Conservation (phyloP, 2,888 invertebrate species). For the Tillus elongatus region DNA sequence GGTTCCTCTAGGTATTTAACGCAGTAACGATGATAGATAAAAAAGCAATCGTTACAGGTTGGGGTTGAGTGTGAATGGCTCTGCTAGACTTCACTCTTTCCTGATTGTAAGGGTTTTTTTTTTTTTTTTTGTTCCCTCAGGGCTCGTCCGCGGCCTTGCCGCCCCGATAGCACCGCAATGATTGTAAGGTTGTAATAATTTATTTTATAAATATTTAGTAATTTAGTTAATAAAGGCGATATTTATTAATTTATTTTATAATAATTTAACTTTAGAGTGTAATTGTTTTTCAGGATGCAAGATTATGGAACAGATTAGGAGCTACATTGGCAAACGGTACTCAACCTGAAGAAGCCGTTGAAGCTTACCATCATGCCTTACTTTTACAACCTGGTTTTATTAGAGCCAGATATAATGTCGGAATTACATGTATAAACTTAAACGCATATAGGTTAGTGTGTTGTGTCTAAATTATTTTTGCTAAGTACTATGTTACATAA, state of each 20-base stretch:
- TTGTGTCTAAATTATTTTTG: no score
- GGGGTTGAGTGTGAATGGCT: no score
- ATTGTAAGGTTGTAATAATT: slow-evolving; percentile 1
- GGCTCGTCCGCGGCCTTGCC: background rate
- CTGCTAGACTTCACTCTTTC: no score
- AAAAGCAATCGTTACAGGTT: no score
- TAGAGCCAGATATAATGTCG: slow-evolving; percentile 93
- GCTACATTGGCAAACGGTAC: slow-evolving; percentile 95
- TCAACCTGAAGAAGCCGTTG: slow-evolving; percentile 89
- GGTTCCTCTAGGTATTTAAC: no score
- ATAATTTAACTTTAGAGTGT: background rate
- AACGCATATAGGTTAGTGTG: slow-evolving; percentile 61
- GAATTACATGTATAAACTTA: slow-evolving; percentile 94
- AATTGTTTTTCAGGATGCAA: slow-evolving; percentile 61
- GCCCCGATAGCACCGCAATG: no score
- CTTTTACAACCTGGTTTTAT: slow-evolving; percentile 92
- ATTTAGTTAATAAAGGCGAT: no score
- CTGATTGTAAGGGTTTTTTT: slow-evolving; percentile 1
- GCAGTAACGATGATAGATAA: no score
- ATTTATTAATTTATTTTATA: no score
- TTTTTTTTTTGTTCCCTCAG: background rate
- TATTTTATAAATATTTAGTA: slow-evolving; percentile 1
- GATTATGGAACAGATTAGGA: slow-evolving; percentile 94
- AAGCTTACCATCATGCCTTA: slow-evolving; percentile 88
- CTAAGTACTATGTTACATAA: slow-evolving; percentile 8